Evolutionary conservation across 2,113 vertebrate species (phyloP).

Genomic region (Dissostichus mawsoni): DNA sequence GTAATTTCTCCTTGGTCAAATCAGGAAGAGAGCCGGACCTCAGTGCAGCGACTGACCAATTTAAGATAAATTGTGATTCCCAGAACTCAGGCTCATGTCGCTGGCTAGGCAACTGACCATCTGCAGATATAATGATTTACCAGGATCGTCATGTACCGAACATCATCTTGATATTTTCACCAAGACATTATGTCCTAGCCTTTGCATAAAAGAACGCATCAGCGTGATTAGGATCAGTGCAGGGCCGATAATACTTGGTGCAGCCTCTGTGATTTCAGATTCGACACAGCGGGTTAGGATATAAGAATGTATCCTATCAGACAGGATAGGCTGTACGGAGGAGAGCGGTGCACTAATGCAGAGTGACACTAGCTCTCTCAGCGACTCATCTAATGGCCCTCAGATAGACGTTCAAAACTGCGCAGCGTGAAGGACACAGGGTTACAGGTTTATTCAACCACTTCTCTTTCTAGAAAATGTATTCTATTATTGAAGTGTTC

Average conservation of each 20-base stretch:
- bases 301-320: conserved; percentile 63
- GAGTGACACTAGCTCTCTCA: conserved; percentile 74
- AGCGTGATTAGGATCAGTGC: conserved; percentile 49
- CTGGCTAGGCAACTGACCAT: conserved; percentile 5
- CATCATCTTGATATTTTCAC: conserved; percentile 39
- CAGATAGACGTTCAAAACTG: conserved; percentile 51
- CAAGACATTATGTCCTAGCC: conserved; percentile 12
- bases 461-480: conserved; percentile 23
- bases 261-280: conserved; percentile 48
- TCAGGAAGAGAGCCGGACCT: background rate
- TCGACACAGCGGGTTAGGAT: conserved; percentile 54
- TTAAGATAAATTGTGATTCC: conserved; percentile 8
- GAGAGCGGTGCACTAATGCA: conserved; percentile 69
- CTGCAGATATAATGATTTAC: conserved; percentile 16
- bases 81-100: background rate
- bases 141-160: conserved; percentile 20
- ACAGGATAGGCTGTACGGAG: conserved; percentile 54
- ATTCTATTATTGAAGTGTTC: conserved; percentile 21
- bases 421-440: conserved; percentile 61
- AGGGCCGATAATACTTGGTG: conserved; percentile 27
- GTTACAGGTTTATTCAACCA: conserved; percentile 50
- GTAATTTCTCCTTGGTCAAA: background rate
- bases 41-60: background rate
- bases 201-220: conserved; percentile 57
- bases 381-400: conserved; percentile 69